Base-by-base conservation (phyloP, 92 coral and sea anemone genomes). In the Heliopora coerulea region DNA sequence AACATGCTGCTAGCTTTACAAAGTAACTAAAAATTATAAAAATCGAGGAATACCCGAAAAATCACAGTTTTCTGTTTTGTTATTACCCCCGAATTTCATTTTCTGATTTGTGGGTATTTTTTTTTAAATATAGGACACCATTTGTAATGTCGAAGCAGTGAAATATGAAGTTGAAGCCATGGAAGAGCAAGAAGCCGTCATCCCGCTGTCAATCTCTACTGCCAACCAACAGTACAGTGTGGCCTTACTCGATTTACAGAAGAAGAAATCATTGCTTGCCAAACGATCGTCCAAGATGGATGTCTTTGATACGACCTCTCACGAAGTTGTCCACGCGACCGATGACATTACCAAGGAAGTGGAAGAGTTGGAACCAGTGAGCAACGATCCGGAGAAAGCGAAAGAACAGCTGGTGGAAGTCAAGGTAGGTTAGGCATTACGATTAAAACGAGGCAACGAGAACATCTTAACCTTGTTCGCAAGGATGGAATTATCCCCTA, bases 341-440 rank as follows among this genome's bases (percentile, higher is more conserved):
- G 67, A 54, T 35, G 88, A 83, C 79, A 85, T 87, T 56, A 59
- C 74, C 12, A 86, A 76, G 27, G 86, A 78, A 74, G 83, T 93
- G 24, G 89, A 88, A 24, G 75, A 83, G 20, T 46, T 90, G 57
- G 73, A 83, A 41, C 85, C 98, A 13, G 82, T 85, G 32, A 93
- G 91, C 59, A 89, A 88, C 37, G 98, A 93, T 72, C 66, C 75
- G 54, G 93, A 93, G 31, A 80, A 81, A 40, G 96, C 98, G n/a
- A 81, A 83, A 60, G 33, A 83, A 56, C 96, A 93, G 57, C 75
- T 90, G 14, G 74, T 61, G 31, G 85, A 74, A 56, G 74, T 85
- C 31, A 82, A 82, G 88, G 98, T 93, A 81, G 30, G 86, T 46
- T 7, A 6, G n/a, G 52, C 3, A 46, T 46, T 46, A 46, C 13